A percentile compares a stretch with the other conserved stretches of the same genome.
Evolutionary conservation across 2,797 vertebrate genomes (phyloP).

Genomic region (Enteromius unitaeniatus): DNA sequence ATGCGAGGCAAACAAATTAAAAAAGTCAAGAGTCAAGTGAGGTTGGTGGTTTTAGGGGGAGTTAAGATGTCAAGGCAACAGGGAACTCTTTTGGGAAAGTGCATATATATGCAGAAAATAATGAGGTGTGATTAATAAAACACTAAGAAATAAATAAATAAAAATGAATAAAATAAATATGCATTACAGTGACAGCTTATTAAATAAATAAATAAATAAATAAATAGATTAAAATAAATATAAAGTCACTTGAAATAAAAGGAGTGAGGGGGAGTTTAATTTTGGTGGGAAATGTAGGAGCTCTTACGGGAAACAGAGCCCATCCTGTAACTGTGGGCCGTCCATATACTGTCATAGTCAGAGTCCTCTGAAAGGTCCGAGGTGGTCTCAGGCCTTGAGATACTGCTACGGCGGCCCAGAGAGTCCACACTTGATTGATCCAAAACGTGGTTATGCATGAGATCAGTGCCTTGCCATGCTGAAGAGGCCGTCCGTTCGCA

Average conservation of each 20-base stretch:
- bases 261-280: constrained; percentile 74
- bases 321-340: constrained; percentile 96
- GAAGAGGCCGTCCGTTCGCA: constrained; percentile 58
- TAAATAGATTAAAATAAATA: constrained; percentile 52
- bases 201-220: constrained; percentile 55
- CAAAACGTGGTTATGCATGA: constrained; percentile 99
- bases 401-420: constrained; percentile 87
- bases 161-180: constrained; percentile 53
- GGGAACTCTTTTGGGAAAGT: constrained; percentile 81
- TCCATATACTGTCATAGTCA: constrained; percentile 99
- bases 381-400: constrained; percentile 88
- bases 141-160: constrained; percentile 51
- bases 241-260: constrained; percentile 43
- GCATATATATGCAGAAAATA: constrained; percentile 43
- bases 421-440: constrained; percentile 92
- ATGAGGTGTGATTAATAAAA: constrained; percentile 48
- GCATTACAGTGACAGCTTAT: constrained; percentile 30
- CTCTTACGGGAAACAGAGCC: constrained; percentile 97
- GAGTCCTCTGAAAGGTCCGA: constrained; percentile 94
- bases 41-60: constrained; percentile 74
- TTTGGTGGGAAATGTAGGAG: constrained; percentile 94
- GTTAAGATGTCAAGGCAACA: constrained; percentile 85
- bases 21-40: constrained; percentile 77
- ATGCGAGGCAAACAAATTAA: constrained; percentile 42
- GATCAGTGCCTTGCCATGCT: constrained; percentile 99